These are phyloP conservation scores for Scaptomyza hsui DNA, from an alignment of 1,140 invertebrate genomes.

Conservation along the genomic window DNA sequence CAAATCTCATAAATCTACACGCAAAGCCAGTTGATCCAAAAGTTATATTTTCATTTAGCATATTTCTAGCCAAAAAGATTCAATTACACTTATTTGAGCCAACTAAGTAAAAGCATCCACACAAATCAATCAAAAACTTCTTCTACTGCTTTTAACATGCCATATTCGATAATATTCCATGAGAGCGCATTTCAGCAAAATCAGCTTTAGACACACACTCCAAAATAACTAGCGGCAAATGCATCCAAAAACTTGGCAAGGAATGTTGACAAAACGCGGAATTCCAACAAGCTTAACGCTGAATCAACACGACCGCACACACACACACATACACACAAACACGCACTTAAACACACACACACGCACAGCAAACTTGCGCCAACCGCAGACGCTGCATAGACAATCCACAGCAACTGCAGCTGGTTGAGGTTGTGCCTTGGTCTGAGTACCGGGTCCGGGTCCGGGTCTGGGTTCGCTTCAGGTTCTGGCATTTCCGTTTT, in stretches of 20 bases:
- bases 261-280: constrained; percentile 80
- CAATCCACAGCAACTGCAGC: constrained; percentile 40
- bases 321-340: constrained; percentile 35
- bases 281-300: constrained; percentile 78
- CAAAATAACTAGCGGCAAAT: constrained; percentile 53
- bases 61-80: constrained; percentile 6
- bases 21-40: constrained; percentile 12
- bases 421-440: constrained; percentile 23
- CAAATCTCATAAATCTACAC: neutral
- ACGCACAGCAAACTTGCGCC: constrained; percentile 56
- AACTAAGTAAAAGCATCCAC: constrained; percentile 16
- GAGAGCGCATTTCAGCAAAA: constrained; percentile 38
- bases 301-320: constrained; percentile 64
- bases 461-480: constrained; percentile 13
- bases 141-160: constrained; percentile 3
- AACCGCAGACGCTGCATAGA: constrained; percentile 77
- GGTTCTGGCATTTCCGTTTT: constrained; percentile 68
- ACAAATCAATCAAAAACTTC: constrained; percentile 47
- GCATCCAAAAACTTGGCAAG: constrained; percentile 57
- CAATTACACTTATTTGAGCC: constrained; percentile 7
- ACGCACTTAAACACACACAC: constrained; percentile 5
- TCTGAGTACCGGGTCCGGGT: neutral
- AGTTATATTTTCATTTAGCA: constrained; percentile 18
- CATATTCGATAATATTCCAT: constrained; percentile 19
- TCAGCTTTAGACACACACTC: constrained; percentile 48